Evolutionary conservation across 1,140 invertebrate species (phyloP), one percentile per base, ranked within the genome.

Genomic region (Bactericera cockerelli): DNA sequence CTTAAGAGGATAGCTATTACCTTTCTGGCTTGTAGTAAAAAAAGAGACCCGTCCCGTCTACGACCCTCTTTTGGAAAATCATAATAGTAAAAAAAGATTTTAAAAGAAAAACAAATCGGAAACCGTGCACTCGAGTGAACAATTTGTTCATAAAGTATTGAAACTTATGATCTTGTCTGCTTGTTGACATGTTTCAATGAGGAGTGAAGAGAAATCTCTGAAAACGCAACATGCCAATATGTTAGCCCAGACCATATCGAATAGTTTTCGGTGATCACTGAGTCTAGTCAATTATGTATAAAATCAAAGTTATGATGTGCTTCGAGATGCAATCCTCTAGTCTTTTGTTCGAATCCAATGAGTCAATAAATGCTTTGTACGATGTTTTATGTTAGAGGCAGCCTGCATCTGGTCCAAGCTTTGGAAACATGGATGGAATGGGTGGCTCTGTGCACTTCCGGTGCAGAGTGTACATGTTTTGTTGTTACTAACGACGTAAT

Each of bases 211-310:
- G 19, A 49, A 49, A 49, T n/a, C 16, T 10, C 10, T 11, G 16
- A 36, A 36, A 36, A 36, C 33, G 16, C 19, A 49, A 16, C 42
- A 31, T 31, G 13, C 28, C 28, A 31, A 31, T 13, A 31, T 49
- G n/a, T 49, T 16, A 49, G 16, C 16, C 10, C 33, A 36, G 22
- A 49, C 42, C 42, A 49, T 49, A 16, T 49, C 42, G 19, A 49
- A 49, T 49, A 16, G 4, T 31, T 31, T 31, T 31, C 28, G 28
- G 28, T 31, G 28, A 31, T 31, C 28, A 13, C 4, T 31, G n/a
- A n/a, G 42, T n/a, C n/a, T 22, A 49, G 42, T 49, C 42, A n/a
- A 49, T 49, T 49, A 49, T 49, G 42, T 49, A 49, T 10, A 49
- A 49, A 49, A 49, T 49, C 42, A 49, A 49, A 49, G 22, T 49